Evolutionary conservation across 1,140 invertebrate species (phyloP), one percentile per base, ranked within the genome.

Genomic region (Brachionus calyciflorus): DNA sequence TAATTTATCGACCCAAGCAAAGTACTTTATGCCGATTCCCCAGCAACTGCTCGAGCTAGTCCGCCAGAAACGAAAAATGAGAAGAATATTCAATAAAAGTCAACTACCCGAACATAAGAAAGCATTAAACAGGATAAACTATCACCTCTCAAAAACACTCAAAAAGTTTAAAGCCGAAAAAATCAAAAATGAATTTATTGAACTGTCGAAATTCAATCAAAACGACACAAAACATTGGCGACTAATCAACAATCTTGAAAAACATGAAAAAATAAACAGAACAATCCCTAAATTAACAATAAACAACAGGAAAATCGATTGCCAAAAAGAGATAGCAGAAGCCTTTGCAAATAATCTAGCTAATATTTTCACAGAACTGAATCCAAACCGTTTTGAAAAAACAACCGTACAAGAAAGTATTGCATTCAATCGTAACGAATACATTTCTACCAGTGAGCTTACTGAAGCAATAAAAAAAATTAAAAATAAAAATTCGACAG

Each of bases 391-490:
- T 37, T 37, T 37, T 9, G 33, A 37, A 33, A 7, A 17, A n/a
- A 33, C 55, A 30, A 60, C 17, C n/a, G 28, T 60, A n/a, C 55
- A 33, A 28, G 26, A 60, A 60, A 60, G 9, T 37, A 3, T 9
- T 30, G n/a, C 9, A 60, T 60, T 60, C 55, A 33, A 60, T 33
- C 17, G 28, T n/a, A 17, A 60, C 33, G 55, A 60, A 60, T 60
- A 60, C 28, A 60, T 60, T 30, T 60, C 55, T 33, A 60, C 55
- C 28, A 60, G 55, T 60, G 65, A 69, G 33, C n/a, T n/a, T n/a
- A n/a, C n/a, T n/a, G n/a, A n/a, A n/a, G n/a, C n/a, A n/a, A n/a
- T n/a, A n/a, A n/a, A n/a, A n/a, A n/a, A n/a, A n/a, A n/a, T n/a
- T n/a, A n/a, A n/a, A n/a, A n/a, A n/a, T n/a, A n/a, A n/a, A n/a